Evolutionary conservation across 2,113 vertebrate species (phyloP), one percentile per base, ranked within the genome.

Genomic region (Nesogale talazaci): DNA sequence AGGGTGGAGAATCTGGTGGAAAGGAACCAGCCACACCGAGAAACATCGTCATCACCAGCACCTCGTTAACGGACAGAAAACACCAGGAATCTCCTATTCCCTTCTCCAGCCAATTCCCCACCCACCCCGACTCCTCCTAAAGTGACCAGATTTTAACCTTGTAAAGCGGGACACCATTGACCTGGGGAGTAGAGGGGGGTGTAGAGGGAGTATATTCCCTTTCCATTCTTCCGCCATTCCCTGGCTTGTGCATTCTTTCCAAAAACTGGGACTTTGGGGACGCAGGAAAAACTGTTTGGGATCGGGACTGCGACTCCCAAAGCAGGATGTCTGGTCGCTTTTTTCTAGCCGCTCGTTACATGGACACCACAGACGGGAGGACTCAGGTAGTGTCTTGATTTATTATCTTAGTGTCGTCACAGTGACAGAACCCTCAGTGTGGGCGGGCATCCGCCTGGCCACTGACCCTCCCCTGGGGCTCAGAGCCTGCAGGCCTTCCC

Each of bases 391-490:
- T 97, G 97, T 96, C 93, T 90, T 92, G 91, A 90, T 97, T 97
- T 95, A 96, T 96, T 97, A 42, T 78, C 46, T 95, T 97, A 97
- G 97, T 97, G 97, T 90, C 97, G 97, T 90, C 96, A 95, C 96
- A 95, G 96, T 93, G 96, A 89, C 94, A 78, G 77, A 87, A 74
- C 65, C 42, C 88, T 77, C 78, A 74, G 15, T 42, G 61, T 65
- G 80, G 67, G 80, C n/a, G 86, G 91, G 61, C 12, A 74, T 40
- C 76, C 27, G 29, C 29, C 40, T 67, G 82, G 40, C 59, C 81
- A 63, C 76, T n/a, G 61, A 19, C 42, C 34, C 92, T 70, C 36
- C 36, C 72, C 86, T 27, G n/a, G 93, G 31, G 79, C 86, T 84
- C 56, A 61, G 81, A 88, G 85, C 94, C 89, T 91, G 59, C 75